Evolutionary conservation across 2,797 vertebrate genomes (phyloP).

Genomic region (Tinamus major): DNA sequence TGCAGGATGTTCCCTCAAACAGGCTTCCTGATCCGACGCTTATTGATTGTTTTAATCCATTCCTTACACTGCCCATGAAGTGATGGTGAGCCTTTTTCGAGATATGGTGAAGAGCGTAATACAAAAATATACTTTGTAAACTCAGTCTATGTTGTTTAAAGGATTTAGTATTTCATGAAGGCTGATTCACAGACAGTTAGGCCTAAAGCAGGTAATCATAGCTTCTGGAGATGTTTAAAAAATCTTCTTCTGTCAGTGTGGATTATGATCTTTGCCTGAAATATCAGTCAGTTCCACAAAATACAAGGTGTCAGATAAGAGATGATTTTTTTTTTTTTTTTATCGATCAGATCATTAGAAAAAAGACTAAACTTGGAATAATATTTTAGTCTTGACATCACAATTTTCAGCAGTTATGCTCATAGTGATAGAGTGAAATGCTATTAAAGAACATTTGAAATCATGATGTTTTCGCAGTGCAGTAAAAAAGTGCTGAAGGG

Average conservation of each 20-base stretch:
- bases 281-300: not conserved
- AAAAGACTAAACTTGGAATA: not conserved
- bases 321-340: not conserved
- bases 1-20: not conserved
- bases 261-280: not conserved
- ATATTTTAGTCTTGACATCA: not conserved
- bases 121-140: not conserved
- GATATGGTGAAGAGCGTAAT: not conserved
- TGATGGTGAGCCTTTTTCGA: accelerated
- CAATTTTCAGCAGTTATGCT: not conserved
- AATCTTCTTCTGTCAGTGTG: not conserved
- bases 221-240: not conserved
- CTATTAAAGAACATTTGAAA: not conserved
- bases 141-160: not conserved
- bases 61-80: not conserved
- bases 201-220: not conserved
- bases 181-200: constrained; percentile 12
- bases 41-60: not conserved
- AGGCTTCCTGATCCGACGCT: not conserved
- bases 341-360: not conserved
- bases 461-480: not conserved
- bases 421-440: not conserved
- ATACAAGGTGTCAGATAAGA: not conserved
- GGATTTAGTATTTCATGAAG: not conserved
- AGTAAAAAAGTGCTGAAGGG: not conserved